These are phyloP conservation scores for Scomber colias DNA, from an alignment of 2,113 vertebrate genomes.

Conservation along the genomic window DNA sequence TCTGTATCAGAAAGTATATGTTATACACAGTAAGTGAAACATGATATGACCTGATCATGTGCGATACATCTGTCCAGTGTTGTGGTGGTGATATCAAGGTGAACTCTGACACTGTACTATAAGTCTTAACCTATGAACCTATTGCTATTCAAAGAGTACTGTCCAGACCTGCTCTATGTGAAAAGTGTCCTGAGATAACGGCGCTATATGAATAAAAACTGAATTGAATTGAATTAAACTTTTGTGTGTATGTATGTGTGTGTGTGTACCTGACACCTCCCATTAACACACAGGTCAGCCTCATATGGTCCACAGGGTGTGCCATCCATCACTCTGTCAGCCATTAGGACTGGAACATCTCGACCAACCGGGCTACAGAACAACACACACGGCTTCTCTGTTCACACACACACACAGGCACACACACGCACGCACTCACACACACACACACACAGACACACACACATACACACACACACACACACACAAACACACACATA, in stretches of 20 bases:
- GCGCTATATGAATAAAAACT: too few species aligned
- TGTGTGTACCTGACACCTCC: constrained; percentile 91
- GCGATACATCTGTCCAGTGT: too few species aligned
- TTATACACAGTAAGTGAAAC: too few species aligned
- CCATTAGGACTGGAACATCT: constrained; percentile 88
- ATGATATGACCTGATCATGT: too few species aligned
- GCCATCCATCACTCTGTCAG: constrained; percentile 94
- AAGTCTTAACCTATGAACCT: too few species aligned
- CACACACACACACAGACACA: constrained; percentile 20
- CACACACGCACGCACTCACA: constrained; percentile 16
- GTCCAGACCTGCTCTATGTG: too few species aligned
- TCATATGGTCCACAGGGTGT: constrained; percentile 97
- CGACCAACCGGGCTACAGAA: constrained; percentile 92
- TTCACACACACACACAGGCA: constrained; percentile 56
- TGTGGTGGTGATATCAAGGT: too few species aligned
- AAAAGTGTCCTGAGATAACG: too few species aligned
- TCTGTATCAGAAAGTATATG: too few species aligned
- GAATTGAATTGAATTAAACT: too few species aligned
- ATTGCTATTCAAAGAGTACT: too few species aligned
- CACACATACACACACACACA: constrained; percentile 7
- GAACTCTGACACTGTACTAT: too few species aligned
- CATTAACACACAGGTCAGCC: constrained; percentile 94
- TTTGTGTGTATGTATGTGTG: not conserved
- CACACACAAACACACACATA: constrained; percentile 34
- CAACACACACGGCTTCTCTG: constrained; percentile 95